Percentiles rank a stretch among this genome's conserved stretches.
Conservation (phyloP, 1,140 invertebrate species). For the Drosophila yakuba region DNA sequence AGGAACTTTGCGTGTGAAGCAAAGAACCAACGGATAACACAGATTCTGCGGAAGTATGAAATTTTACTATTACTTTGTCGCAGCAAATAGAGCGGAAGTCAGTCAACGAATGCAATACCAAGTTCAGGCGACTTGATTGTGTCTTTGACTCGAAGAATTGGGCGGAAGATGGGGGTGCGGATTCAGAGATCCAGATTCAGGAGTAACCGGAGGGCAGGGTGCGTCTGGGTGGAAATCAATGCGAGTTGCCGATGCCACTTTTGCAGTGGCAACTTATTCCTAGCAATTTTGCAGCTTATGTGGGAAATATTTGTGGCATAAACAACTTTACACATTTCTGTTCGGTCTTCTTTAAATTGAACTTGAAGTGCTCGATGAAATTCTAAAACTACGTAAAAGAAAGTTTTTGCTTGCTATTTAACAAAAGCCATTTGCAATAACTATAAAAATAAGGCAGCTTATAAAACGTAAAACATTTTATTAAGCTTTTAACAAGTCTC, state of each 20-base stretch:
- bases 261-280: not conserved
- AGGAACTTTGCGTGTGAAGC: slow-evolving; percentile 9
- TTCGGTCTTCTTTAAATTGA: too few relatives aligned
- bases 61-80: slow-evolving; percentile 80
- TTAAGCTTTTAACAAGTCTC: too few relatives aligned
- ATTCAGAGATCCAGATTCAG: too few relatives aligned
- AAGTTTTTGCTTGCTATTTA: too few relatives aligned
- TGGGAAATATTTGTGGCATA: slow-evolving; percentile 44
- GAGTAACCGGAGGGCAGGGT: not conserved
- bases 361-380: too few relatives aligned
- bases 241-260: slow-evolving; percentile 33
- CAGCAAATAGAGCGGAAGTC: slow-evolving; percentile 80
- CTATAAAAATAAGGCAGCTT: too few relatives aligned
- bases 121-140: slow-evolving; percentile 68
- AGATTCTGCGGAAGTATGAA: slow-evolving; percentile 79
- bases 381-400: too few relatives aligned
- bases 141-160: slow-evolving; percentile 44
- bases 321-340: not conserved
- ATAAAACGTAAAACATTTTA: too few relatives aligned
- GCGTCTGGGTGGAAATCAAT: slow-evolving; percentile 50
- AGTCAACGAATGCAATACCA: slow-evolving; percentile 72
- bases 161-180: slow-evolving; percentile 2
- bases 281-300: slow-evolving; percentile 31
- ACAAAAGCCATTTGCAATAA: too few relatives aligned
- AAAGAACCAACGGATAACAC: slow-evolving; percentile 36